Conservation (phyloP, 2,888 invertebrate species). For the Agrilus mali region DNA sequence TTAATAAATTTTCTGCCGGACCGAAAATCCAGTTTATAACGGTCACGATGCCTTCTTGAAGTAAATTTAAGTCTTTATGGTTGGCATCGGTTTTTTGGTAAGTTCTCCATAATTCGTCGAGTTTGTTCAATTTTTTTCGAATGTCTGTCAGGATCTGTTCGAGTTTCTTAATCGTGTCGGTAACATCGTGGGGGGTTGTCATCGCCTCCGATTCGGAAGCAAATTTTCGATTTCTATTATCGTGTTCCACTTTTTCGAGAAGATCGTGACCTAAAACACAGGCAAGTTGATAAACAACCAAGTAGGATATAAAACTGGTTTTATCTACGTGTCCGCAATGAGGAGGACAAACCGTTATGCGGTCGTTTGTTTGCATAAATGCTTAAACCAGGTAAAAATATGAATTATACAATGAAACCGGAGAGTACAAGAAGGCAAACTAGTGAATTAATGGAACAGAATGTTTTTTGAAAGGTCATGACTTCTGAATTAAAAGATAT, state of each 20-base stretch:
- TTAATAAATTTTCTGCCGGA: constrained; percentile 61
- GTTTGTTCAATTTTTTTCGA: constrained; percentile 44
- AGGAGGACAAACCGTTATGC: too few species aligned
- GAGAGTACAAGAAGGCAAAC: background rate
- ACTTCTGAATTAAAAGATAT: too few species aligned
- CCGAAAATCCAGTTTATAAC: constrained; percentile 70
- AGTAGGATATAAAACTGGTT: constrained; percentile 5
- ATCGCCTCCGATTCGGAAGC: constrained; percentile 30
- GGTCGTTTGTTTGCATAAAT: too few species aligned
- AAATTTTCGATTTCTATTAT: constrained; percentile 30
- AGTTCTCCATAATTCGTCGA: constrained; percentile 47
- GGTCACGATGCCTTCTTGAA: constrained; percentile 53
- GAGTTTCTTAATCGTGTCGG: constrained; percentile 46
- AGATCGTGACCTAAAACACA: constrained; percentile 30
- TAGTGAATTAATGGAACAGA: background rate
- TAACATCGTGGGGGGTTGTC: constrained; percentile 45
- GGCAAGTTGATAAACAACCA: background rate
- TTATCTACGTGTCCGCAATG: background rate
- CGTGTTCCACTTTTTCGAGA: constrained; percentile 32
- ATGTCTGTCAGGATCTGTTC: constrained; percentile 43
- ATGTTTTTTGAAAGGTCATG: background rate
- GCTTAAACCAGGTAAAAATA: too few species aligned
- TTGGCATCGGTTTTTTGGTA: constrained; percentile 45
- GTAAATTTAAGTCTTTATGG: constrained; percentile 44
- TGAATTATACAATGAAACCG: too few species aligned